A percentile compares a stretch with the other conserved stretches of the same genome.
Evolutionary conservation across 53 echinoderm and acorn worm species (phyloP).

Genomic region (Echinometra lucunter): DNA sequence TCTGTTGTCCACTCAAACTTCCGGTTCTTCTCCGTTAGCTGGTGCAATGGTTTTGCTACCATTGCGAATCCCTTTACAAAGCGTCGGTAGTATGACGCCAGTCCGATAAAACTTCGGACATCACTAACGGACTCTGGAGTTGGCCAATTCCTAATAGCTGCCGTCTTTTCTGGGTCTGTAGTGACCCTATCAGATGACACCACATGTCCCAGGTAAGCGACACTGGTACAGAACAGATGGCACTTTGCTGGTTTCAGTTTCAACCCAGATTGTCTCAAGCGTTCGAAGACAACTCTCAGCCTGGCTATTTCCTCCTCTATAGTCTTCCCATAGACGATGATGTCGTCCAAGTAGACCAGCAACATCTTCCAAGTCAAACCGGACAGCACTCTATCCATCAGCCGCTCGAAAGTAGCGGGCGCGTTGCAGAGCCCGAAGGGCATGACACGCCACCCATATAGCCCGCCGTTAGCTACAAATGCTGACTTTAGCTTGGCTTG

Average conservation of each 20-base stretch:
- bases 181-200: no score
- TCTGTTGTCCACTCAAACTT: conserved; percentile 52
- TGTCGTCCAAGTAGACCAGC: conserved; percentile 36
- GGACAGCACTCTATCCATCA: conserved; percentile 30
- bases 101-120: no score
- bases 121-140: no score
- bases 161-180: no score
- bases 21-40: no score
- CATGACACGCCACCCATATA: conserved; percentile 50
- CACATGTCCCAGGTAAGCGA: no score
- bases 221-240: conserved; percentile 44
- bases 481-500: conserved; percentile 39
- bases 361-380: conserved; percentile 19
- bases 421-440: no score
- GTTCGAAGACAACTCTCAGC: conserved; percentile 26
- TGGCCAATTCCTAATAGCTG: no score
- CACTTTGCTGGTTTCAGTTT: conserved; percentile 72
- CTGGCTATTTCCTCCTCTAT: conserved; percentile 53
- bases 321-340: conserved; percentile 54
- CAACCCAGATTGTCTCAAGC: conserved; percentile 45
- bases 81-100: no score
- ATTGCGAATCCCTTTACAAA: no score
- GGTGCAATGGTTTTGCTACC: no score
- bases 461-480: neutral
- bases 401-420: conserved; percentile 40